A percentile compares a stretch with the other conserved stretches of the same genome.
phyloP scores from a whole-genome alignment of 1,140 invertebrate species.

The Psilanteris sp. region DNA sequence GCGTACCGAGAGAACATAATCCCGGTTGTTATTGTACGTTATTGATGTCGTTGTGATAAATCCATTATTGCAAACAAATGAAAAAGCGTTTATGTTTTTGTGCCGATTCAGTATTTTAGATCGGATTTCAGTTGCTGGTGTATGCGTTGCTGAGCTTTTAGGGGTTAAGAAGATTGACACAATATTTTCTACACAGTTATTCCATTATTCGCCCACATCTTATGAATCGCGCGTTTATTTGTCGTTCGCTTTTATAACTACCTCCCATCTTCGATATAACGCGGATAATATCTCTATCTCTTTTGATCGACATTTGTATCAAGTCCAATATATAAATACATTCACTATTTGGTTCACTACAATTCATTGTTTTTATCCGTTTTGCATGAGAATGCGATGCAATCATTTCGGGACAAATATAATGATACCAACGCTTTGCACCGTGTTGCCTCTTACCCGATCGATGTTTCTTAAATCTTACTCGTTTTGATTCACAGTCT shows the following conservation, averaged over 20 bases:
- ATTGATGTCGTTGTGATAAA: constrained; percentile 27
- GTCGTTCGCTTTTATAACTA: constrained; percentile 16
- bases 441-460: constrained; percentile 17
- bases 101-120: constrained; percentile 38
- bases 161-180: constrained; percentile 56
- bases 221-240: constrained; percentile 13
- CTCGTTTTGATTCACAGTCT: too few species aligned
- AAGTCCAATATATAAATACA: too few species aligned
- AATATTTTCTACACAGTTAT: constrained; percentile 46
- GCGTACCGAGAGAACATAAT: constrained; percentile 3
- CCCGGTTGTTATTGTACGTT: constrained; percentile 9
- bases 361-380: too few species aligned
- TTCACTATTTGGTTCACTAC: too few species aligned
- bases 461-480: too few species aligned
- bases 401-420: too few species aligned
- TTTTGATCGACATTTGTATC: constrained; percentile 26
- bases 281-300: too few species aligned
- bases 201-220: constrained; percentile 34
- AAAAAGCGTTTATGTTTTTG: constrained; percentile 36
- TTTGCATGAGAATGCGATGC: too few species aligned
- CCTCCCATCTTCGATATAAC: constrained; percentile 3
- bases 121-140: constrained; percentile 38
- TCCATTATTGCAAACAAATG: constrained; percentile 34
- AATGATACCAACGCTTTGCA: constrained; percentile 26
- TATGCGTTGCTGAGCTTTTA: constrained; percentile 46